Evolutionary conservation across 2,888 invertebrate species (phyloP).

Genomic region (Tipula helvola): DNA sequence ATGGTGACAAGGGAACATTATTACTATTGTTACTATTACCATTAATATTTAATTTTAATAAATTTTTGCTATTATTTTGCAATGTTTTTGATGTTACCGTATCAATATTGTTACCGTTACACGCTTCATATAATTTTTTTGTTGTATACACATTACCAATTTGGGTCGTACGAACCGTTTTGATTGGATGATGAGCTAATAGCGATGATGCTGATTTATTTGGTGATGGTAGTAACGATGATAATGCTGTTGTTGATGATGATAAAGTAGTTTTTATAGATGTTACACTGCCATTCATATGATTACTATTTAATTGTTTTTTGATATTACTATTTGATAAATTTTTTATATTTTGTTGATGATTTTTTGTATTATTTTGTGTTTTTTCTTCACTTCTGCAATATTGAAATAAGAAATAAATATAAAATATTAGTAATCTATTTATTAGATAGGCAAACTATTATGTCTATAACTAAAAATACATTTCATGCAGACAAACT

Average conservation of each 20-base stretch:
- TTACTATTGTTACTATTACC: neutral
- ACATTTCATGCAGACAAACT: neutral
- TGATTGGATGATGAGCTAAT: neutral
- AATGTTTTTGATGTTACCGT: neutral
- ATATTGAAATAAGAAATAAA: neutral
- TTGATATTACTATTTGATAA: conserved; percentile 5
- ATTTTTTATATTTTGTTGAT: neutral
- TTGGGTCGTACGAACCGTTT: conserved; percentile 14
- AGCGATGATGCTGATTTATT: neutral
- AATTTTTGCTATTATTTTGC: neutral
- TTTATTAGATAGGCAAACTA: too few relatives aligned
- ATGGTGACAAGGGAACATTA: neutral
- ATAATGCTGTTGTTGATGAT: neutral
- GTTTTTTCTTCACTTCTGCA: conserved; percentile 6
- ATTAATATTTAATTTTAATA: neutral
- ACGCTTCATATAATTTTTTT: neutral
- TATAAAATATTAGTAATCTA: neutral
- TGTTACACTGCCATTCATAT: neutral
- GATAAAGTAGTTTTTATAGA: neutral
- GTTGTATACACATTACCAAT: conserved; percentile 11
- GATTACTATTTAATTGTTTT: neutral
- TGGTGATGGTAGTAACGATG: neutral
- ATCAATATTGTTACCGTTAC: neutral
- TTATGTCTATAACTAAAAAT: neutral
- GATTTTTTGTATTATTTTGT: conserved; percentile 5